Base-by-base conservation (phyloP, 2,888 invertebrate genomes). In the Drosophila stalkeri region DNA sequence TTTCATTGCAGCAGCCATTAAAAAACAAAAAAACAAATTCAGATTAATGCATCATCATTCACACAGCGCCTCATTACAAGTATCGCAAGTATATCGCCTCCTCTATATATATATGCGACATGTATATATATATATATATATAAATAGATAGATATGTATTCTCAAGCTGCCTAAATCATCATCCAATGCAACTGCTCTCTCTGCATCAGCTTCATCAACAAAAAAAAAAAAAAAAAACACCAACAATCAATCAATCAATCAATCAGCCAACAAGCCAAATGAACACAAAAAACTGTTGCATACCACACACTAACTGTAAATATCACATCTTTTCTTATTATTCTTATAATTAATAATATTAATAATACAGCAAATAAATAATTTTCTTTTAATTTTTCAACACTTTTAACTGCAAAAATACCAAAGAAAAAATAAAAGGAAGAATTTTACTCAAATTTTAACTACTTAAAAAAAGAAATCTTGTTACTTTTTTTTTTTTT, bases 291-390 rank as follows among this genome's bases (percentile, higher is more conserved):
- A 62, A 73, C 56, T 69, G 69, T 75, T 80, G 77, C 79, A 80
- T 69, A 80, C 71, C 79, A 88, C 85, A 91, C 81, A 90, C 86
- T 90, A 92, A 91, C 91, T 91, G 91, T 91, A 91, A 91, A 91
- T 91, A 91, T 92, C 80, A 86, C 80, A 52, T 77, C 72, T 75
- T 72, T 73, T 49, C n/a, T 49, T 77, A 77, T 85, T 85, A 77
- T 75, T 77, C 69, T 55, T 67, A 57, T 49, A 31, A 63, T 79
- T 69, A 77, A 55, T 74, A 68, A 68, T 78, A 46, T 23, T 20
- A 75, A 46, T 49, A 59, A 59, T 56, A 63, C 39, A 54, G 64
- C 44, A 18, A 16, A 16, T 35, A 47, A 14, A 52, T 39, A 49
- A 56, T 52, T 51, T 35, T 54, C 8, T 69, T 60, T 63, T 65